Conservation (phyloP, 2,888 invertebrate genomes). For the Diaprepes abbreviatus region DNA sequence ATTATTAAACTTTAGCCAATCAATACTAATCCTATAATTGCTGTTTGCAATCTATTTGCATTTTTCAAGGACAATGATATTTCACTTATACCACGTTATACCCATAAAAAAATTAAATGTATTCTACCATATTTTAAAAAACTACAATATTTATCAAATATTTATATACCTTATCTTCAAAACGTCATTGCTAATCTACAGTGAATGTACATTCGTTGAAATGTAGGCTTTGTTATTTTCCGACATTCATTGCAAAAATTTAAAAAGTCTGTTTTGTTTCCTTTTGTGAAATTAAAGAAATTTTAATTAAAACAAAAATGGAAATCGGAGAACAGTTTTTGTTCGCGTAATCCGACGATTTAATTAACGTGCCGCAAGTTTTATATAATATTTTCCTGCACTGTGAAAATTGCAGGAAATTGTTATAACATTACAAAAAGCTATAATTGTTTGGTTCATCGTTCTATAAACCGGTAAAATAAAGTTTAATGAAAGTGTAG, state of each 20-base stretch:
- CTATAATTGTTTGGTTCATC: constrained; percentile 2
- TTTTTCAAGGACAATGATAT: not conserved
- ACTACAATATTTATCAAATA: constrained; percentile 6
- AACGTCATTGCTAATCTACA: constrained; percentile 12
- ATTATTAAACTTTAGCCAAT: too few species aligned
- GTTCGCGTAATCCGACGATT: not conserved
- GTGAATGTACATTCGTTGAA: constrained; percentile 3
- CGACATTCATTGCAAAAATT: not conserved
- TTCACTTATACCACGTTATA: not conserved
- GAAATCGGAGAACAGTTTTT: not conserved
- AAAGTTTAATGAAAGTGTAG: constrained; percentile 10
- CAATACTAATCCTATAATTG: too few species aligned
- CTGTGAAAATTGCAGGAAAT: constrained; percentile 15
- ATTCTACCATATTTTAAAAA: constrained; percentile 6
- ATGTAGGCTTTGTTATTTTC: not conserved
- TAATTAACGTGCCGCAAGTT: constrained; percentile 3
- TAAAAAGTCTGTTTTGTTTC: not conserved
- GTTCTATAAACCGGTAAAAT: constrained; percentile 7
- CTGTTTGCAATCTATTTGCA: too few species aligned
- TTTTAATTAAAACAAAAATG: not conserved
- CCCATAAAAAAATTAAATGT: not conserved
- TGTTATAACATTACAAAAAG: constrained; percentile 20
- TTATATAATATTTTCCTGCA: not conserved
- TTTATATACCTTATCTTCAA: constrained; percentile 18
- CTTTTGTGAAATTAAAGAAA: not conserved